These are phyloP conservation scores for Avahi laniger DNA, from an alignment of 2,797 vertebrate species.

Conservation along the genomic window DNA sequence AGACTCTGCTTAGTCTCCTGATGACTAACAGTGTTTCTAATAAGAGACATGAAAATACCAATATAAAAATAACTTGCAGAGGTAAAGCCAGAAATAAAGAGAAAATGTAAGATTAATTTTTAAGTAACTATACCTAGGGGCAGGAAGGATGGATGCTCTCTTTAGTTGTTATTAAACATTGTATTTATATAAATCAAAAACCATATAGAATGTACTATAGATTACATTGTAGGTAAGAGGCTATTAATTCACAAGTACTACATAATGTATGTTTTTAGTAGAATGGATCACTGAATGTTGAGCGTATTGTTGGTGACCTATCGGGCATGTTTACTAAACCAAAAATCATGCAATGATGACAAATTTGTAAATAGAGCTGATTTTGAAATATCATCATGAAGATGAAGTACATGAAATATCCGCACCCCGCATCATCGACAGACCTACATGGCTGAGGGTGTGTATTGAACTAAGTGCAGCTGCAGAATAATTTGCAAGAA, in stretches of 20 bases:
- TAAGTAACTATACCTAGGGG: neutral
- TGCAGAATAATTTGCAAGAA: neutral
- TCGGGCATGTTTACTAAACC: neutral
- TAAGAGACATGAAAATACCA: constrained; percentile 45
- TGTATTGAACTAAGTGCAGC: neutral
- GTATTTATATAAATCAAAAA: neutral
- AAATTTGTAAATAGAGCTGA: neutral
- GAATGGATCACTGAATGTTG: too few relatives aligned
- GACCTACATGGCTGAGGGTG: rapidly evolving
- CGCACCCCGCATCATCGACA: too few relatives aligned
- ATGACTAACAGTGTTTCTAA: constrained; percentile 19
- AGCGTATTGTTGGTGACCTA: too few relatives aligned
- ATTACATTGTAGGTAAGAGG: neutral
- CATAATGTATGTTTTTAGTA: neutral
- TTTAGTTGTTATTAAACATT: neutral
- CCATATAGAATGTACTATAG: neutral
- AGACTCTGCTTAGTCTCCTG: neutral
- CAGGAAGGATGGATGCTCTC: neutral
- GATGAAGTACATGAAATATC: neutral
- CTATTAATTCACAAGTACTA: neutral
- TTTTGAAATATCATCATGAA: neutral
- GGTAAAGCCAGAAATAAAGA: neutral
- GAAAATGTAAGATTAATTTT: neutral
- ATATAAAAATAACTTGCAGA: constrained; percentile 27
- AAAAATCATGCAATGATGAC: neutral